Base-by-base conservation (phyloP, 2,797 vertebrate genomes). In the Peromyscus aztecus region DNA sequence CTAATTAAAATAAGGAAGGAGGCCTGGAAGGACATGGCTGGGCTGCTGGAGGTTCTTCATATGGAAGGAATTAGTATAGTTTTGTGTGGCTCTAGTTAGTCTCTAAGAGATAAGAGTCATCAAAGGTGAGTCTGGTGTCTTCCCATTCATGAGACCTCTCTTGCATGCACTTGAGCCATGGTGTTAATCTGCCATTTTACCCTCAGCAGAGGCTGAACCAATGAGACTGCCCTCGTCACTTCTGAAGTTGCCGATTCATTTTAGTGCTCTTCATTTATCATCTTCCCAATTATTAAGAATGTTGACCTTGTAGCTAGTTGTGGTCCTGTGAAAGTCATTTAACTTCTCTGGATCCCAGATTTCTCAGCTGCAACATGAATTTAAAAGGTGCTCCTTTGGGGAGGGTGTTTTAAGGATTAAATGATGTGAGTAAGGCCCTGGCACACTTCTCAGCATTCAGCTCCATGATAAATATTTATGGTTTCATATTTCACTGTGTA, bases 281-380 rank as follows among this genome's bases (percentile, higher is more conserved):
- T 91, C 14, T 88, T 73, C 95, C 76, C 37, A 92, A 0, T 85
- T 77, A 4, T 84, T 75, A 89, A 71, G 4, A 95, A 75, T 69
- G 63, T 73, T 89, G 40, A 65, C 43, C 43, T 94, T 76, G 11
- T 14, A 76, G 34, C 71, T 76, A 87, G 8, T 59, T 85, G 37
- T 85, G 43, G 83, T 77, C 52, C 75, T 76, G 4, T 89, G 16
- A 90, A 21, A 84, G 9, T 57, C 63, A 55, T 80, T 67, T 37
- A n/a, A 76, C 43, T 10, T 77, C 6, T 55, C 61, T 73, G n/a
- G 52, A 43, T 71, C 23, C 6, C 37, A 63, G 40, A 73, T 80
- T 86, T 77, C 5, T 91, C 23, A 80, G 4, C 49, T 81, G 4
- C 83, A 71, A 76, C 17, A 87, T 80, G 14, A 67, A 31, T 57